These are phyloP conservation scores for Sebastes diaconus DNA, from an alignment of 2,797 vertebrate genomes.

Conservation along the genomic window DNA sequence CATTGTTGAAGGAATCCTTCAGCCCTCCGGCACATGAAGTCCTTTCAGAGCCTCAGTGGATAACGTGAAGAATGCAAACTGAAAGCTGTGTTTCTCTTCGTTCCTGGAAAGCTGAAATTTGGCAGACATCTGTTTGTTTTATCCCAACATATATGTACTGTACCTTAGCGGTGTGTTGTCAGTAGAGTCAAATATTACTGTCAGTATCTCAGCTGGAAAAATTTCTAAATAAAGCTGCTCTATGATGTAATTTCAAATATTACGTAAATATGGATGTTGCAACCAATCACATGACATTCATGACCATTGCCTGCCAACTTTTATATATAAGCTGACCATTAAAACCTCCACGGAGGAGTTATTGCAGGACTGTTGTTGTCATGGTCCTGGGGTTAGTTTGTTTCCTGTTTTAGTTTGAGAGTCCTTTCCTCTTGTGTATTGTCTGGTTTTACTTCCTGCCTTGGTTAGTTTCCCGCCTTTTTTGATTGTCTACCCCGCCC, in stretches of 20 bases:
- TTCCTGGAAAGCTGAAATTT: neutral
- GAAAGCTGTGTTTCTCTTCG: neutral
- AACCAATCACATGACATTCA: neutral
- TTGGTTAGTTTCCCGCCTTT: too few relatives aligned
- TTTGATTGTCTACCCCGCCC: too few relatives aligned
- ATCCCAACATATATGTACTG: neutral
- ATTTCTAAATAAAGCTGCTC: neutral
- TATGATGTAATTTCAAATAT: neutral
- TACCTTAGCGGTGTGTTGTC: neutral
- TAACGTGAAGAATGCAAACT: slow-evolving; percentile 2
- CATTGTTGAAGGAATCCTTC: neutral
- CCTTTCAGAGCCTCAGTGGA: slow-evolving; percentile 1
- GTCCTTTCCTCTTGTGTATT: too few relatives aligned
- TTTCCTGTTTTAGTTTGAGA: too few relatives aligned
- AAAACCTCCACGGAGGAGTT: neutral
- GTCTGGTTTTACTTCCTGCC: too few relatives aligned
- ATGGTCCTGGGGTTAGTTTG: too few relatives aligned
- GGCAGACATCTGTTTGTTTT: neutral
- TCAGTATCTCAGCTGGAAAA: neutral
- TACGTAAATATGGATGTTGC: too few relatives aligned
- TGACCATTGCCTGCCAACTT: neutral
- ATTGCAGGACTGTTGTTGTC: neutral
- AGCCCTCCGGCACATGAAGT: neutral
- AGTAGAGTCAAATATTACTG: neutral
- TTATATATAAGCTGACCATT: neutral